phyloP scores from a whole-genome alignment of 2,113 vertebrate genomes.

The Promerops cafer region DNA sequence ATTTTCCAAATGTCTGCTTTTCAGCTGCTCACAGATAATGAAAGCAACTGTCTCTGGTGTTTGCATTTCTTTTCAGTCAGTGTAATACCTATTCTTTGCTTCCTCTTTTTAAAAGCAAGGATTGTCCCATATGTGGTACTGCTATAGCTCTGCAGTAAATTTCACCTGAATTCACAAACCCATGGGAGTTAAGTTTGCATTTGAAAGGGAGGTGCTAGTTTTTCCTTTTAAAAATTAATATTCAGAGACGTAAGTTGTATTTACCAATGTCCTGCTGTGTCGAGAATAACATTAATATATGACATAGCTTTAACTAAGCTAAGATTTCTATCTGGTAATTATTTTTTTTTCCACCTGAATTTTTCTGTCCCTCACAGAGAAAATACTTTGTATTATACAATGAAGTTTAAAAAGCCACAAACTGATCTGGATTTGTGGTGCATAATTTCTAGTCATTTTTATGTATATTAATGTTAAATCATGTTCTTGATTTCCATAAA shows the following conservation, averaged over 20 bases:
- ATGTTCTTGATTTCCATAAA: slow-evolving; percentile 61
- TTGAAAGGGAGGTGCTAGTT: background rate
- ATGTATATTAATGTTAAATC: slow-evolving; percentile 56
- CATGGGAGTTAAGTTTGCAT: background rate
- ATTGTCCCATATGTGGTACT: background rate
- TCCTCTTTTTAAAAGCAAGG: background rate
- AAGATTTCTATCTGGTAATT: slow-evolving; percentile 31
- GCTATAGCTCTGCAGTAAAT: background rate
- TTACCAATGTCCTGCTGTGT: slow-evolving; percentile 52
- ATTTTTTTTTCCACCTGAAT: slow-evolving; percentile 25
- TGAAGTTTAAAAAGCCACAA: slow-evolving; percentile 2
- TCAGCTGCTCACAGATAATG: background rate
- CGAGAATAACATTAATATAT: slow-evolving; percentile 43
- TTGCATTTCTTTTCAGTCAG: background rate
- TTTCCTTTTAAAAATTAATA: slow-evolving; percentile 31
- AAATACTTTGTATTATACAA: slow-evolving; percentile 4
- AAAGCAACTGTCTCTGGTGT: background rate
- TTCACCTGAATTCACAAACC: background rate
- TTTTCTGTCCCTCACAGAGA: slow-evolving; percentile 8
- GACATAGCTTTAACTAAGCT: background rate
- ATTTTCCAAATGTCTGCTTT: background rate
- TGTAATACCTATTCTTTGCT: background rate
- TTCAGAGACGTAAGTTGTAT: slow-evolving; percentile 47
- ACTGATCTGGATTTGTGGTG: slow-evolving; percentile 5
- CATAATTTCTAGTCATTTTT: slow-evolving; percentile 35